Evolutionary conservation across 2,113 vertebrate species (phyloP).

Genomic region (Tor tambroides): DNA sequence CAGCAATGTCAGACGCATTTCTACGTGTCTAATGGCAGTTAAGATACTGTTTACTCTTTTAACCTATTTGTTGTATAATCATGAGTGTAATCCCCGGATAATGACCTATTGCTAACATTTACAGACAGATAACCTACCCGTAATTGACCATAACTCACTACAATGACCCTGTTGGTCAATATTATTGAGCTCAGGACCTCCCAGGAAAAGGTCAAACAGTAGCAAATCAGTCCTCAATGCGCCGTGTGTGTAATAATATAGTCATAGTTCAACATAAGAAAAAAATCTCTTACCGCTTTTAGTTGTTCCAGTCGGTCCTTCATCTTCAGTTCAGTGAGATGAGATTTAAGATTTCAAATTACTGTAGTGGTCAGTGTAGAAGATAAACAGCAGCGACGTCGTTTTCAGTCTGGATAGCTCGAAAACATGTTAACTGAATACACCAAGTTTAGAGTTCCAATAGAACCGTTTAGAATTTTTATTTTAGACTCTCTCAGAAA

Average conservation of each 20-base stretch:
- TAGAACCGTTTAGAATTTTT: neutral
- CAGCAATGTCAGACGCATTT: neutral
- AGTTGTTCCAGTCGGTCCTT: conserved; percentile 94
- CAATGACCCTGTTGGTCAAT: neutral
- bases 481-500: neutral
- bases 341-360: conserved; percentile 5
- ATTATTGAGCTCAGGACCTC: neutral
- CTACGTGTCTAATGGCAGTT: neutral
- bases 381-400: neutral
- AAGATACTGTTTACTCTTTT: neutral
- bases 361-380: neutral
- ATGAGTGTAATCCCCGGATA: neutral
- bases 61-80: neutral
- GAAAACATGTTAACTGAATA: neutral
- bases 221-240: neutral
- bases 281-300: conserved; percentile 81
- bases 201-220: neutral
- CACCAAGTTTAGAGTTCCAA: neutral
- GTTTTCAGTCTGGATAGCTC: neutral
- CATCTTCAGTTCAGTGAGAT: conserved; percentile 73
- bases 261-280: neutral
- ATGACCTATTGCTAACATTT: neutral
- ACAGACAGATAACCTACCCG: neutral
- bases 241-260: neutral
- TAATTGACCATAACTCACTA: neutral